Base-by-base conservation (phyloP, 53 echinoderm and acorn worm species). In the Paelopatides confundens region DNA sequence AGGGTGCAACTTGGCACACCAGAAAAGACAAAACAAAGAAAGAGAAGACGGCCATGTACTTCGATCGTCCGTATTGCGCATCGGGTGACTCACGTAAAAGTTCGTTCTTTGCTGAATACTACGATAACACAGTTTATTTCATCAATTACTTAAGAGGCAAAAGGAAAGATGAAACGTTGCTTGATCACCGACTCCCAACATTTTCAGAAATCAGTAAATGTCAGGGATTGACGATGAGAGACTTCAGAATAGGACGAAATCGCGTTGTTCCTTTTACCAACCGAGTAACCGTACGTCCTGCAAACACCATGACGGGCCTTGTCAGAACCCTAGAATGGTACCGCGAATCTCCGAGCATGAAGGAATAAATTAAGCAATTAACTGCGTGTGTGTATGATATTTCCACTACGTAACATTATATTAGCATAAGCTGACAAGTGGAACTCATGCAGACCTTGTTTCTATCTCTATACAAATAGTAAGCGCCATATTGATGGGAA, bases 71-170 rank as follows among this genome's bases (percentile, higher is more conserved):
- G n/a, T n/a, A n/a, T n/a, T n/a, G n/a, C n/a, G n/a, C n/a, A n/a
- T n/a, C n/a, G n/a, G n/a, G n/a, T n/a, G 58, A 58, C 21, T 5
- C 26, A 58, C n/a, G 8, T 12, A 21, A 54, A 17, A 54, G 18
- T 54, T 54, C 54, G 0, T 54, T 15, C 17, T 21, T 4, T 5
- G 54, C 54, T 34, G 88, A 88, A 51, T 88, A 88, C 54, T 81
- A 88, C 37, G 76, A 94, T 52, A 94, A 94, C 54, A 94, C 91
- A 1, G 13, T 81, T 48, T 86, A 85, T 58, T 94, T 94, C 70
- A 66, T 94, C 12, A 76, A 66, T 32, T 94, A 91, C 49, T 88
- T 94, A 7, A 70, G 94, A 31, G 91, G 88, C 17, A 86, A 63
- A 17, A 81, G 85, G 51, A 65, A 87, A 82, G 87, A 62, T 12